Conservation (phyloP, 2,113 vertebrate genomes). For the Anhinga anhinga region DNA sequence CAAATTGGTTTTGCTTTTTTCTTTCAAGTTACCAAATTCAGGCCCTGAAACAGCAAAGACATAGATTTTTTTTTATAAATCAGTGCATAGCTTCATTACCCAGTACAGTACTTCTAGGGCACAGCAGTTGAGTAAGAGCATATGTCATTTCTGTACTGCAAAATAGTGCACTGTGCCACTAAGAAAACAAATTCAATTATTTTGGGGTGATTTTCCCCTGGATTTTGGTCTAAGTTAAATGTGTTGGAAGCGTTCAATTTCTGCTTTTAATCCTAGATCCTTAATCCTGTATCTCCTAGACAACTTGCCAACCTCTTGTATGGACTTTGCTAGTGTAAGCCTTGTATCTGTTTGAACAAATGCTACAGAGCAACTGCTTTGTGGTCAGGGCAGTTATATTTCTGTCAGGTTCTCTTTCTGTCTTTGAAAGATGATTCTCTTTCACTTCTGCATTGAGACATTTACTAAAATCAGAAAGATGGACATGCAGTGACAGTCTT, state of each 20-base stretch:
- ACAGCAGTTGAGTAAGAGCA: neutral
- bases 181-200: neutral
- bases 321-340: neutral
- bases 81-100: neutral
- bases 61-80: neutral
- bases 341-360: neutral
- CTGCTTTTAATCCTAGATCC: neutral
- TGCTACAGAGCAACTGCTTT: neutral
- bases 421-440: neutral
- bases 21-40: neutral
- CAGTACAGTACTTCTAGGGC: neutral
- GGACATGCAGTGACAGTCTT: neutral
- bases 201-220: neutral
- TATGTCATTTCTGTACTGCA: neutral
- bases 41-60: neutral
- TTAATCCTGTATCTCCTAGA: neutral
- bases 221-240: neutral
- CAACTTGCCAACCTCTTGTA: neutral
- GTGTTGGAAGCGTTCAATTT: neutral
- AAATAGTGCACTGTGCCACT: neutral
- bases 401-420: neutral
- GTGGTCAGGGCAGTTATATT: conserved; percentile 12
- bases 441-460: conserved; percentile 50
- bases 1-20: neutral
- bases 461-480: conserved; percentile 10